Conservation (phyloP, 2,113 vertebrate genomes). For the Capreolus pygargus region DNA sequence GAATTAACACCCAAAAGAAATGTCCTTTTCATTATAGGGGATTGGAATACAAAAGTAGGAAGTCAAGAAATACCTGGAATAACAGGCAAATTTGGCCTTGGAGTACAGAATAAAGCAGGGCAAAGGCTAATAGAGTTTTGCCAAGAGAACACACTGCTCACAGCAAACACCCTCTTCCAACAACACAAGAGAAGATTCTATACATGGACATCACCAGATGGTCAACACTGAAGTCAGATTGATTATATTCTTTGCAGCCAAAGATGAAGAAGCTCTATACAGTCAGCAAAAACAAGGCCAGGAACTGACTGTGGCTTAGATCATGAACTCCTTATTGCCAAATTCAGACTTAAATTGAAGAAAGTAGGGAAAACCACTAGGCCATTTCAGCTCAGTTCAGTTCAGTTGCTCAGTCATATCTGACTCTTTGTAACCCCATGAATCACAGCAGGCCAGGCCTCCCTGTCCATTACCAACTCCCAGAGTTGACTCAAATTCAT, state of each 20-base stretch:
- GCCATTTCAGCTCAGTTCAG: neutral
- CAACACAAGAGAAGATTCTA: neutral
- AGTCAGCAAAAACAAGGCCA: neutral
- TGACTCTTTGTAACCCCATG: too few species aligned
- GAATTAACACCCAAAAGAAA: neutral
- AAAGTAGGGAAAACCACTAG: neutral
- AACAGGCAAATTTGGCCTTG: neutral
- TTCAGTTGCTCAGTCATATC: too few species aligned
- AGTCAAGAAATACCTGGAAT: neutral
- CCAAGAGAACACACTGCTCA: neutral
- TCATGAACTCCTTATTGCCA: neutral
- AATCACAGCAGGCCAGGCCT: too few species aligned
- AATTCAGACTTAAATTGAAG: neutral
- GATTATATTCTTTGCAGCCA: neutral
- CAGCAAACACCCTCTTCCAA: neutral
- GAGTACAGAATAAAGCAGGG: neutral
- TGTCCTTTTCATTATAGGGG: neutral
- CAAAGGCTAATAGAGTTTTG: neutral
- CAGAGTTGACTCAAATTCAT: too few species aligned
- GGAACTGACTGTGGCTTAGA: neutral
- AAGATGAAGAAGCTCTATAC: neutral
- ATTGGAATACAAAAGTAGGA: neutral
- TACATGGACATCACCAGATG: neutral
- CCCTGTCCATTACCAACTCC: too few species aligned
- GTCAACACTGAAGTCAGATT: neutral